These are phyloP conservation scores for Diprion similis DNA, from an alignment of 1,140 invertebrate species.

Conservation along the genomic window DNA sequence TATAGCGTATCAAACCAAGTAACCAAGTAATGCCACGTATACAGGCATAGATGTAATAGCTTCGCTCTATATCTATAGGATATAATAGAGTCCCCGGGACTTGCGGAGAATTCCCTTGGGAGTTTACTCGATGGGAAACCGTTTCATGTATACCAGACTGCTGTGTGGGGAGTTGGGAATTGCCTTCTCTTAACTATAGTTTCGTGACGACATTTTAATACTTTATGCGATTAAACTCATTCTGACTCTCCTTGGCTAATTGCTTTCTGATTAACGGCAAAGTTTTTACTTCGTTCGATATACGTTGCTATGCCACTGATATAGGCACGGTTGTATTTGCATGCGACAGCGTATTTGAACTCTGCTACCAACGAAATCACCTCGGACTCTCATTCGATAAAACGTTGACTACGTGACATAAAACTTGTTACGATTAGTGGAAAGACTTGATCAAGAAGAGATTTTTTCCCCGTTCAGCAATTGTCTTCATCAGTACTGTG, in stretches of 20 bases:
- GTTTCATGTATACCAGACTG: conserved; percentile 4
- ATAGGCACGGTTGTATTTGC: too few relatives aligned
- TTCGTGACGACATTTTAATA: conserved; percentile 56
- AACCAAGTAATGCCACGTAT: background rate
- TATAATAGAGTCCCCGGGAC: background rate
- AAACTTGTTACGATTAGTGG: too few relatives aligned
- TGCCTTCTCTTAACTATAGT: conserved; percentile 24
- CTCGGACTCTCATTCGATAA: too few relatives aligned
- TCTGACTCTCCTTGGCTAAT: conserved; percentile 50
- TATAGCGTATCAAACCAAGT: background rate
- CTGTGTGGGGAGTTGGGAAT: background rate
- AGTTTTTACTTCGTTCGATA: conserved; percentile 35
- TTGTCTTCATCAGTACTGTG: too few relatives aligned
- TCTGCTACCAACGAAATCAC: too few relatives aligned
- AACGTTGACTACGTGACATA: too few relatives aligned
- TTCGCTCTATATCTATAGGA: background rate
- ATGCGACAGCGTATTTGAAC: too few relatives aligned
- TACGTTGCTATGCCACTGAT: too few relatives aligned
- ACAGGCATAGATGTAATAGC: background rate
- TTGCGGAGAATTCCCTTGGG: background rate
- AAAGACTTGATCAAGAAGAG: too few relatives aligned
- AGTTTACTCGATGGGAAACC: background rate
- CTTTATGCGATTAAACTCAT: conserved; percentile 60
- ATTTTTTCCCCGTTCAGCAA: too few relatives aligned
- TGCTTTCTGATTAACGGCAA: conserved; percentile 59